phyloP scores from a whole-genome alignment of 2,888 invertebrate species.

The Desoria tigrina region DNA sequence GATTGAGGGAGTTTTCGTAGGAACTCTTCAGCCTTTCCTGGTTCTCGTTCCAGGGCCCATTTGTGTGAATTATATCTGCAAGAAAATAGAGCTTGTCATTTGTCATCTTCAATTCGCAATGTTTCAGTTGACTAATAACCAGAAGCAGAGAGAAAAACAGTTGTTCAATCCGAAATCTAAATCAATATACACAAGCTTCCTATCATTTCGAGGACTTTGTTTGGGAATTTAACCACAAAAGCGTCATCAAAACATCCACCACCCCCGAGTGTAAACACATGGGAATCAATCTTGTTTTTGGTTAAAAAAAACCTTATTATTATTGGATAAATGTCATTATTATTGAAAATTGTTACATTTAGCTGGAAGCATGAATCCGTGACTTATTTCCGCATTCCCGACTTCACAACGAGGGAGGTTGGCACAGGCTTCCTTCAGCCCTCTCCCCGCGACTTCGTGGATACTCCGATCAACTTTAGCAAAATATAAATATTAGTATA shows the following conservation, averaged over 20 bases:
- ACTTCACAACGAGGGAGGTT: constrained; percentile 24
- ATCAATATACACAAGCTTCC: too few species aligned
- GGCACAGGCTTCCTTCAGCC: constrained; percentile 31
- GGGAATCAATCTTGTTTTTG: too few species aligned
- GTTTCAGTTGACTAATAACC: not conserved
- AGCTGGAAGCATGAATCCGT: constrained; percentile 37
- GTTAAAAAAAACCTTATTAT: too few species aligned
- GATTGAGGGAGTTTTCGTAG: constrained; percentile 41
- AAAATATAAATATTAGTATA: not conserved
- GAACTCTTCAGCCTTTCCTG: constrained; percentile 36
- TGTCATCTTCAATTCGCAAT: not conserved
- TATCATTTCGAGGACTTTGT: too few species aligned
- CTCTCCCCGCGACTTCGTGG: constrained; percentile 32
- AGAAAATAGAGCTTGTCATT: not conserved
- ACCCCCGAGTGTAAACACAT: too few species aligned
- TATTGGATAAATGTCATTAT: not conserved
- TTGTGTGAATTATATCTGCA: constrained; percentile 46
- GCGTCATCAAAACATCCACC: too few species aligned
- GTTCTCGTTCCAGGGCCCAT: constrained; percentile 39
- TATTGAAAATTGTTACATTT: constrained; percentile 35
- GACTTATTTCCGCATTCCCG: constrained; percentile 39
- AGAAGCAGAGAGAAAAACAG: too few species aligned
- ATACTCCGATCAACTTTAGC: constrained; percentile 32
- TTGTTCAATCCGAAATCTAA: too few species aligned
- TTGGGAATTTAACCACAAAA: too few species aligned